A percentile compares a stretch with the other conserved stretches of the same genome.
Conservation (phyloP, 2,888 invertebrate genomes). For the Chamaedrilus cognettii region DNA sequence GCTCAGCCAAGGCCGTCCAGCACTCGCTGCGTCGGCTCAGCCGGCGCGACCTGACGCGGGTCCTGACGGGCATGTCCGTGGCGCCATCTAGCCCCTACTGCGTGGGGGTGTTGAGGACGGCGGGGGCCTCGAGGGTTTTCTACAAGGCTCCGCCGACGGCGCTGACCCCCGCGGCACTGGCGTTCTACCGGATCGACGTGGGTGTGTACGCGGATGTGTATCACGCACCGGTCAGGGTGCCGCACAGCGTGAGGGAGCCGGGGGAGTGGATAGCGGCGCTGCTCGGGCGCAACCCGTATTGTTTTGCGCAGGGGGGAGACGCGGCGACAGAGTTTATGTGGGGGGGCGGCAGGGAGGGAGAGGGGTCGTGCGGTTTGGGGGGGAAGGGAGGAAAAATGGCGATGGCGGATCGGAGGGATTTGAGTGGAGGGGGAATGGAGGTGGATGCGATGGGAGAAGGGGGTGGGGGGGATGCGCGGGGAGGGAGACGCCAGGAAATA, state of each 20-base stretch:
- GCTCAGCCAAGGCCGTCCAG: slow-evolving; percentile 24
- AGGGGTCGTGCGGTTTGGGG: too few species aligned
- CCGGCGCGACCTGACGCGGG: slow-evolving; percentile 18
- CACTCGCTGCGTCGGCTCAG: slow-evolving; percentile 17
- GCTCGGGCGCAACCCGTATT: too few species aligned
- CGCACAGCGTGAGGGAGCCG: slow-evolving; percentile 23
- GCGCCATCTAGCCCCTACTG: slow-evolving; percentile 17
- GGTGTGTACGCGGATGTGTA: slow-evolving; percentile 20
- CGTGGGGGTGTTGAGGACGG: slow-evolving; percentile 20
- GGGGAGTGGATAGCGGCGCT: slow-evolving; percentile 25
- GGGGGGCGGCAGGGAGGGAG: too few species aligned
- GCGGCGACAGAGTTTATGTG: too few species aligned
- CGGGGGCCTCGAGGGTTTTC: slow-evolving; percentile 22
- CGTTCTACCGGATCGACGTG: slow-evolving; percentile 19
- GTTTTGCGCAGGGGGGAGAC: too few species aligned
- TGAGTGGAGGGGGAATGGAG: too few species aligned
- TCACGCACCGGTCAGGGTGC: slow-evolving; percentile 18
- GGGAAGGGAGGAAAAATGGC: too few species aligned
- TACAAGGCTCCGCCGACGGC: slow-evolving; percentile 23
- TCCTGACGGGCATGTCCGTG: slow-evolving; percentile 20
- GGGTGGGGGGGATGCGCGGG: too few species aligned
- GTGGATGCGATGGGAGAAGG: too few species aligned
- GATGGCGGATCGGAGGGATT: too few species aligned
- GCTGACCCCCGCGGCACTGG: slow-evolving; percentile 17
- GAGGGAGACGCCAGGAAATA: too few species aligned